Percentiles rank a stretch among this genome's conserved stretches.
These are phyloP conservation scores for Antheraea assamensis DNA, from an alignment of 2,888 invertebrate genomes.

Conservation along the genomic window DNA sequence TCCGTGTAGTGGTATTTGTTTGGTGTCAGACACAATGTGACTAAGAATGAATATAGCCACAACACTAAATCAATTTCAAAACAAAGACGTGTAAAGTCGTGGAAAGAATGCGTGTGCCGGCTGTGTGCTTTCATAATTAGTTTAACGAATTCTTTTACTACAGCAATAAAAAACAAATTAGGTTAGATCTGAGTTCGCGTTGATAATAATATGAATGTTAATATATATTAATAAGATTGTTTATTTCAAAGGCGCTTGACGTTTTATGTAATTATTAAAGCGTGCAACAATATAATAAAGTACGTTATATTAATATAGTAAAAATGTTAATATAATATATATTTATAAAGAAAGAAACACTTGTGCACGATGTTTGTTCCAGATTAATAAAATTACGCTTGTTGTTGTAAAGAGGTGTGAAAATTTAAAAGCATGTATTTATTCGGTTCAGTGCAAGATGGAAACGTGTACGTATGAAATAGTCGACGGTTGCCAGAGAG, in stretches of 20 bases:
- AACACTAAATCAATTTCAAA: slow-evolving; percentile 17
- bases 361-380: not conserved
- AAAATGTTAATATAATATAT: not conserved
- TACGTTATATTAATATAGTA: not conserved
- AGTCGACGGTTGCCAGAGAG: slow-evolving; percentile 25
- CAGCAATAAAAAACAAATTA: not conserved
- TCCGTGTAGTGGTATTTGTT: not conserved
- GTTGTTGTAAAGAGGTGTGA: not conserved
- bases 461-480: slow-evolving; percentile 28
- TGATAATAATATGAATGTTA: not conserved
- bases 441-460: slow-evolving; percentile 22
- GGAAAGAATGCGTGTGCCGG: slow-evolving; percentile 16
- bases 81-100: slow-evolving; percentile 5
- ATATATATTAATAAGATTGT: not conserved
- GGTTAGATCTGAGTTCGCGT: not conserved
- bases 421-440: not conserved
- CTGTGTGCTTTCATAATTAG: not conserved
- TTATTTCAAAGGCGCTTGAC: not conserved
- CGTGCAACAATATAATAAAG: not conserved
- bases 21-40: not conserved
- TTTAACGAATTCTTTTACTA: not conserved
- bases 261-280: not conserved
- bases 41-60: slow-evolving; percentile 7
- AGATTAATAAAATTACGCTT: not conserved
- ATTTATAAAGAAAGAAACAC: not conserved